Evolutionary conservation across 2,797 vertebrate species (phyloP).

Genomic region (Lutjanus campechanus): DNA sequence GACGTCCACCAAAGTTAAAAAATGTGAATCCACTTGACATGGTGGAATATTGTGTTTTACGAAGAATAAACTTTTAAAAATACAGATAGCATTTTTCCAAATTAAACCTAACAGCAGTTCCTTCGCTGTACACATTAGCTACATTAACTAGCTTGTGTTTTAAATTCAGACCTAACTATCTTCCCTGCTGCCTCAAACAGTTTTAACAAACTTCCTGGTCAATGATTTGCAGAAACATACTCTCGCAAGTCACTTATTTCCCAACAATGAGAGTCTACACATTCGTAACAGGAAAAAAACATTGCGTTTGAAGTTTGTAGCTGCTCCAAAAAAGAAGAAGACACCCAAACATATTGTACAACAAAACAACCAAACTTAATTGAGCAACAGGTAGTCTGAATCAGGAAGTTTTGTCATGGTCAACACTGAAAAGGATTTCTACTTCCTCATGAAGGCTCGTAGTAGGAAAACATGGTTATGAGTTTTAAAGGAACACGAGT

Average conservation of each 20-base stretch:
- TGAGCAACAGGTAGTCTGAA: not conserved
- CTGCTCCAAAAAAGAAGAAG: not conserved
- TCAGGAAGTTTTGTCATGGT: not conserved
- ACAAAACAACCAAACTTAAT: not conserved
- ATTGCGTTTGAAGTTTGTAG: not conserved
- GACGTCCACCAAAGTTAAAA: not conserved
- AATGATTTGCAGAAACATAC: conserved; percentile 59
- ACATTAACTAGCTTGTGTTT: conserved; percentile 24
- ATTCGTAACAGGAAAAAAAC: conserved; percentile 3
- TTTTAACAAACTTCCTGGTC: conserved; percentile 24
- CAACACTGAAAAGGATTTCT: not conserved
- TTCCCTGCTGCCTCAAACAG: not conserved
- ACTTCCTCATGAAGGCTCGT: conserved; percentile 31
- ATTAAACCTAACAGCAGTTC: not conserved
- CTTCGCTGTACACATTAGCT: not conserved
- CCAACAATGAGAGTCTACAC: conserved; percentile 17
- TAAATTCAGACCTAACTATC: not conserved
- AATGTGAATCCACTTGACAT: not conserved
- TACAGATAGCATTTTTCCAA: not conserved
- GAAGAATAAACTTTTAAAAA: not conserved
- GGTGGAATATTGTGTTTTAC: not conserved
- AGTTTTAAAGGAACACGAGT: not conserved
- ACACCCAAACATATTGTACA: not conserved
- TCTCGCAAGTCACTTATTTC: conserved; percentile 11
- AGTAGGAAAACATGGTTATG: not conserved